Conservation (phyloP, 1,140 invertebrate species). For the Portunus trituberculatus region DNA sequence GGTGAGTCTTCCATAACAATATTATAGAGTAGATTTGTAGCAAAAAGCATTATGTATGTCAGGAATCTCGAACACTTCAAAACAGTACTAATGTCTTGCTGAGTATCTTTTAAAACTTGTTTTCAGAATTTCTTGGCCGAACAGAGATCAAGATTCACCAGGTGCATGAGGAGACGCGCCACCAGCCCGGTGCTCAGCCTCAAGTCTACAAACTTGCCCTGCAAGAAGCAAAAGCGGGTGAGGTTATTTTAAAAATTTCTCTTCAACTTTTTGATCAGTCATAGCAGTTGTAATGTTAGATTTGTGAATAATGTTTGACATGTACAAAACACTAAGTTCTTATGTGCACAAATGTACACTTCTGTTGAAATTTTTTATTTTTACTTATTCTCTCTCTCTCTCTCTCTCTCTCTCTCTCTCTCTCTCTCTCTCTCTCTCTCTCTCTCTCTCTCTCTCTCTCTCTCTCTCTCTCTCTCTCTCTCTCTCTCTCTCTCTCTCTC, state of each 20-base stretch:
- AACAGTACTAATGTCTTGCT: too few species aligned
- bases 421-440: not conserved
- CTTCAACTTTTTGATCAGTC: conserved; percentile 85
- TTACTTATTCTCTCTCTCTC: not conserved
- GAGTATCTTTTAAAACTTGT: conserved; percentile 62
- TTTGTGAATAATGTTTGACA: not conserved
- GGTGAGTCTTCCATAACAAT: conserved; percentile 82
- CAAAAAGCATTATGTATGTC: too few species aligned
- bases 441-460: not conserved
- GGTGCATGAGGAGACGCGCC: conserved; percentile 84
- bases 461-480: not conserved
- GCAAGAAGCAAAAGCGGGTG: conserved; percentile 87
- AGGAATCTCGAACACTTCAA: too few species aligned
- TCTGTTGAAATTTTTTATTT: not conserved
- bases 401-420: not conserved
- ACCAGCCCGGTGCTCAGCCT: conserved; percentile 83
- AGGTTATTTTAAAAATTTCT: conserved; percentile 88
- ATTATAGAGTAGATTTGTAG: too few species aligned
- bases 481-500: not conserved
- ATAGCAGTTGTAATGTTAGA: not conserved
- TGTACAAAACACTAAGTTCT: conserved; percentile 30
- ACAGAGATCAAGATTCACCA: conserved; percentile 88
- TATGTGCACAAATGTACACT: not conserved
- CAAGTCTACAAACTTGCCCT: conserved; percentile 86
- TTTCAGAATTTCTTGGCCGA: conserved; percentile 88